Percentiles rank a stretch among this genome's conserved stretches.
phyloP scores from a whole-genome alignment of 2,888 invertebrate species.

The Pseudeuparius sepicola region DNA sequence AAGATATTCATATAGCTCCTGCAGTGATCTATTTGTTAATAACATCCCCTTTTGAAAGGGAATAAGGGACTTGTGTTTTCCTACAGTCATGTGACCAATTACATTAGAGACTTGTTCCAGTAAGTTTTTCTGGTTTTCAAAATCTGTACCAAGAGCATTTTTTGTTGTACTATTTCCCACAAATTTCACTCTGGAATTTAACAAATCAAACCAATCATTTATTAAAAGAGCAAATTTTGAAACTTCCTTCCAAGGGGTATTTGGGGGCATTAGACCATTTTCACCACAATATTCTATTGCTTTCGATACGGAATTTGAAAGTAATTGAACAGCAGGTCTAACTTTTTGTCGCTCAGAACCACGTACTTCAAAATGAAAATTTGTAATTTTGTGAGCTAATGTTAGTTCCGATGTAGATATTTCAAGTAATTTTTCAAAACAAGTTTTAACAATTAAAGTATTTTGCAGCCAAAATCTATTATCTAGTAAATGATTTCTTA shows the following conservation, averaged over 20 bases:
- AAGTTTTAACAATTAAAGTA: too few species aligned
- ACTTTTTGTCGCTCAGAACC: constrained; percentile 14
- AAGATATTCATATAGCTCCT: too few species aligned
- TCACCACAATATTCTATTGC: constrained; percentile 14
- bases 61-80: too few species aligned
- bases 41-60: too few species aligned
- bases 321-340: constrained; percentile 17
- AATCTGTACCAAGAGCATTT: constrained; percentile 13
- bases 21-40: too few species aligned
- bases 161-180: constrained; percentile 6
- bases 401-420: too few species aligned
- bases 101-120: constrained; percentile 5
- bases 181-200: constrained; percentile 12
- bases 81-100: too few species aligned
- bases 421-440: constrained; percentile 8
- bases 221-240: constrained; percentile 2
- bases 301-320: constrained; percentile 17
- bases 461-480: constrained; percentile 15
- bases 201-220: constrained; percentile 15
- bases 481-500: constrained; percentile 18
- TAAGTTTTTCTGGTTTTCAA: constrained; percentile 6
- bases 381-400: too few species aligned
- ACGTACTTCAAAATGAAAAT: background rate
- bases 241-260: constrained; percentile 10
- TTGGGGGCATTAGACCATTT: constrained; percentile 12